Evolutionary conservation across 2,888 invertebrate genomes (phyloP).

Genomic region (Harmothoe impar): DNA sequence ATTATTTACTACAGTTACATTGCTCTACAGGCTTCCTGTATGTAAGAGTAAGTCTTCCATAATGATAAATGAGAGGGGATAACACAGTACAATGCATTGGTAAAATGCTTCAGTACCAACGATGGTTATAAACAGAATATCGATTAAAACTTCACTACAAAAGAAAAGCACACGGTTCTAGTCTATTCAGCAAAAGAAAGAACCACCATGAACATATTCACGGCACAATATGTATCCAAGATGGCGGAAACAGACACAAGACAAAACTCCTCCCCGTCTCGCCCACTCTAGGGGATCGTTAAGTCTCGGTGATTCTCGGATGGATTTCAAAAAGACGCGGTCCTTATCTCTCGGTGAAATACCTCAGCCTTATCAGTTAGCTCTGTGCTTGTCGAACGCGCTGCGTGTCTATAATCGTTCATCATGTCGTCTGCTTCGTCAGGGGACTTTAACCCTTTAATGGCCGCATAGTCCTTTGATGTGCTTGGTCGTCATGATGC

Average conservation of each 20-base stretch:
- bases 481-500: too few species aligned
- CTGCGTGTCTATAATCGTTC: constrained; percentile 42
- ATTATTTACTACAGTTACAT: too few species aligned
- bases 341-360: constrained; percentile 15
- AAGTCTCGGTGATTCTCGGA: neutral
- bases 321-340: constrained; percentile 38
- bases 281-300: neutral
- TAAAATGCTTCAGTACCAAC: too few species aligned
- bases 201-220: neutral
- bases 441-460: constrained; percentile 39
- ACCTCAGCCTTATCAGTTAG: constrained; percentile 30
- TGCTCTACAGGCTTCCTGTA: too few species aligned
- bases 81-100: too few species aligned
- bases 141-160: too few species aligned
- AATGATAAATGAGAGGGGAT: too few species aligned
- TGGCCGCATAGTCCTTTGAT: too few species aligned
- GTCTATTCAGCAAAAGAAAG: neutral
- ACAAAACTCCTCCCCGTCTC: neutral
- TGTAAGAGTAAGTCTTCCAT: too few species aligned
- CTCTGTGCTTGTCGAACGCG: neutral
- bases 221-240: constrained; percentile 8
- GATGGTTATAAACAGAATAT: too few species aligned
- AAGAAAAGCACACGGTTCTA: too few species aligned
- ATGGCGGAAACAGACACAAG: constrained; percentile 6
- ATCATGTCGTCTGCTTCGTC: constrained; percentile 25